Conservation (phyloP, 2,113 vertebrate genomes). For the Leptocoma aspasia region DNA sequence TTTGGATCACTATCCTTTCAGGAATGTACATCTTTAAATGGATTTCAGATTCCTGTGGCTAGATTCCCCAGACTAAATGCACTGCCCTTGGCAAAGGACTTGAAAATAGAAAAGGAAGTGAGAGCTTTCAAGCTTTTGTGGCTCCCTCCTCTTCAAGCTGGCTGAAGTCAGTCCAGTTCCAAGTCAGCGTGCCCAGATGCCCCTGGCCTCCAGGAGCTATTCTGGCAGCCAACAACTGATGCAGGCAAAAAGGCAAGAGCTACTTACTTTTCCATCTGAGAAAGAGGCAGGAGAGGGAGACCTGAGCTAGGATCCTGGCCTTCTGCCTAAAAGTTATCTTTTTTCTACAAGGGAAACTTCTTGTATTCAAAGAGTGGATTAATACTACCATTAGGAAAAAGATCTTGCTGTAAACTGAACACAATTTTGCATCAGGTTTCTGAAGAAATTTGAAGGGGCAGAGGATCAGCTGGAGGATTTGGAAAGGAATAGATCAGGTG, state of each 20-base stretch:
- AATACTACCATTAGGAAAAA: not conserved
- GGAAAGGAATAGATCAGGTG: not conserved
- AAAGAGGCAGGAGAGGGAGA: not conserved
- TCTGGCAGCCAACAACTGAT: not conserved
- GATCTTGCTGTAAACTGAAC: not conserved
- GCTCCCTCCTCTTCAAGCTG: not conserved
- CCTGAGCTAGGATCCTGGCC: not conserved
- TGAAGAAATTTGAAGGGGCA: not conserved
- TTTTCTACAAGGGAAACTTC: not conserved
- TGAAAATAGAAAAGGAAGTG: constrained; percentile 32
- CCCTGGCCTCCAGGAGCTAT: not conserved
- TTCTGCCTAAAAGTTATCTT: not conserved
- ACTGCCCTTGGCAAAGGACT: constrained; percentile 24
- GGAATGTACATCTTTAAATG: constrained; percentile 26
- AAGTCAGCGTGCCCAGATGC: not conserved
- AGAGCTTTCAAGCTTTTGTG: constrained; percentile 7
- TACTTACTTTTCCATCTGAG: not conserved
- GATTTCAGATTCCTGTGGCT: constrained; percentile 43
- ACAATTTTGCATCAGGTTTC: not conserved
- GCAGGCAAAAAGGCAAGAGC: not conserved
- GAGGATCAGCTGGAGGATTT: not conserved
- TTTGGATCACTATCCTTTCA: not conserved
- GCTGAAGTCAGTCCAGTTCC: not conserved
- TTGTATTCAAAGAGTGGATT: not conserved
- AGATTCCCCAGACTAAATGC: constrained; percentile 1